Conservation (phyloP, 2,888 invertebrate genomes). For the Ecdyonurus torrentis region DNA sequence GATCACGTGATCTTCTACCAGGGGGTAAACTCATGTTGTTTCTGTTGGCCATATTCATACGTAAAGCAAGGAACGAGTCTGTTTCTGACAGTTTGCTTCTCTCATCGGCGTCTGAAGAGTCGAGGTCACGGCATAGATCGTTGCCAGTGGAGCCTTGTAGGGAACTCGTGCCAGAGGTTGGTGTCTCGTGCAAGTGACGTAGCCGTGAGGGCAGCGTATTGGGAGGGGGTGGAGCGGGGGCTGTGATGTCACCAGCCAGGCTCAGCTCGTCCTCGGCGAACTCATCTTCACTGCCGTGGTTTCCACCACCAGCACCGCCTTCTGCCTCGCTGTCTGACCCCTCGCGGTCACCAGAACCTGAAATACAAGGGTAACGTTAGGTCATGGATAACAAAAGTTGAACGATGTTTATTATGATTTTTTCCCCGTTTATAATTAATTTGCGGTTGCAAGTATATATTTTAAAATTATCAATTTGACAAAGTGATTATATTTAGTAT, state of each 20-base stretch:
- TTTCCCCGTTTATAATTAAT: too few species aligned
- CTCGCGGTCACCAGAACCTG: background rate
- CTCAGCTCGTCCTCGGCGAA: slow-evolving; percentile 68
- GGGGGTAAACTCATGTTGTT: slow-evolving; percentile 18
- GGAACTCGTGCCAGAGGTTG: slow-evolving; percentile 21
- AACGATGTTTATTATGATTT: too few species aligned
- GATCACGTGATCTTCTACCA: slow-evolving; percentile 11
- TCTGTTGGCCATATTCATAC: background rate
- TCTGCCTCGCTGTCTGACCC: slow-evolving; percentile 8
- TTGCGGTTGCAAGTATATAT: too few species aligned
- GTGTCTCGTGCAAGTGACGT: too few species aligned
- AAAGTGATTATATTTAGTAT: too few species aligned
- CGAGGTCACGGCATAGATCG: slow-evolving; percentile 18
- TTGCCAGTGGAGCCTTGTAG: slow-evolving; percentile 19
- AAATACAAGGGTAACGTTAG: too few species aligned
- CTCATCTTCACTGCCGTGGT: slow-evolving; percentile 62
- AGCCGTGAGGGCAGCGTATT: slow-evolving; percentile 23
- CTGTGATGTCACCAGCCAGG: slow-evolving; percentile 29
- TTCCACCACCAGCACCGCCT: slow-evolving; percentile 17
- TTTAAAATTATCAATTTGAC: too few species aligned
- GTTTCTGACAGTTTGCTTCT: slow-evolving; percentile 6
- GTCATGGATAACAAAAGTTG: too few species aligned
- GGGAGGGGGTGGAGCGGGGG: slow-evolving; percentile 24
- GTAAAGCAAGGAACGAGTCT: slow-evolving; percentile 2
- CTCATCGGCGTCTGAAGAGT: slow-evolving; percentile 18